Evolutionary conservation across 2,113 vertebrate genomes (phyloP).

Genomic region (Eulacestoma nigropectus): DNA sequence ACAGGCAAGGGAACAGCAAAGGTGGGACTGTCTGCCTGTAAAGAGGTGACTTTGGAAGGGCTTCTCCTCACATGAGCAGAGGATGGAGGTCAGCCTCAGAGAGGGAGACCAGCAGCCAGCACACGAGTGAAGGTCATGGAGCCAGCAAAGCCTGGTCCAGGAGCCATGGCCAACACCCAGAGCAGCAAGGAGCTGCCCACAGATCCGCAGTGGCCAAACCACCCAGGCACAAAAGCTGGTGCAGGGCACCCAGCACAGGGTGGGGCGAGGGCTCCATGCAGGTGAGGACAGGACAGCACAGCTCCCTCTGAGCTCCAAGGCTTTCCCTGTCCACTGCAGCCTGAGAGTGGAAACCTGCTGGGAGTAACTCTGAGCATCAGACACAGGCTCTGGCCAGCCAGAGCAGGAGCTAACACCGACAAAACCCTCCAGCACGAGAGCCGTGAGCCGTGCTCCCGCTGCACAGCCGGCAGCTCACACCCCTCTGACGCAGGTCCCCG

Average conservation of each 20-base stretch:
- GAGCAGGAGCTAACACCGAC: neutral
- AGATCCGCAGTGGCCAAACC: neutral
- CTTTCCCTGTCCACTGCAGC: neutral
- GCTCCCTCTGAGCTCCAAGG: neutral
- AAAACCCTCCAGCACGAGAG: rapidly evolving
- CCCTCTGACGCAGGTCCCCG: neutral
- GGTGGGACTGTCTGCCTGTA: neutral
- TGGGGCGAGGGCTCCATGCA: neutral
- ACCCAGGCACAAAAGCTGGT: rapidly evolving
- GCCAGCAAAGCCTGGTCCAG: neutral
- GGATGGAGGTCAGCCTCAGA: neutral
- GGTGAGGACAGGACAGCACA: neutral
- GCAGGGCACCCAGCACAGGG: neutral
- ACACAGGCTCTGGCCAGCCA: neutral
- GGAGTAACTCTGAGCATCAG: neutral
- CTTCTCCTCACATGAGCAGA: neutral
- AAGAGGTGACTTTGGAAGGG: neutral
- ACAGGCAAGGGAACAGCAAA: neutral
- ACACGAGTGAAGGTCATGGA: rapidly evolving
- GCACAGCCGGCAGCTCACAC: neutral
- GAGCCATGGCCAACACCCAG: neutral
- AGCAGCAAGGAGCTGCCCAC: neutral
- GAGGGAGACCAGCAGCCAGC: neutral
- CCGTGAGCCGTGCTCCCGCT: rapidly evolving
- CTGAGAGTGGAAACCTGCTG: neutral